Evolutionary conservation across 2,797 vertebrate genomes (phyloP).

Genomic region (Hippoglossus hippoglossus): DNA sequence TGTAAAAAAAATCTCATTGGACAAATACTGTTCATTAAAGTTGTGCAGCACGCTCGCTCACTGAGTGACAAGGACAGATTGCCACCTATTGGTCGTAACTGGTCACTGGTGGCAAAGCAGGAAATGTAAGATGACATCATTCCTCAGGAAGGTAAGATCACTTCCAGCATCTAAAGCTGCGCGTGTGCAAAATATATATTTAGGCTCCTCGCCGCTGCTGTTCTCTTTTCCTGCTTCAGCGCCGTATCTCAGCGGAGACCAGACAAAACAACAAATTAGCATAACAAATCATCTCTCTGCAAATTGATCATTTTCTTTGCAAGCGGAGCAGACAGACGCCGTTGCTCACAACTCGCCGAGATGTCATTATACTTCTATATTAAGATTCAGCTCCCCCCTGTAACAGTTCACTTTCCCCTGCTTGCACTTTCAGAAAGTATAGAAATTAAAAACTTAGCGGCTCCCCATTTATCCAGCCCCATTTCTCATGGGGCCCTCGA

Average conservation of each 20-base stretch:
- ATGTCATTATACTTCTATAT: slow-evolving; percentile 52
- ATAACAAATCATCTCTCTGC: slow-evolving; percentile 46
- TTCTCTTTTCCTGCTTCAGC: slow-evolving; percentile 37
- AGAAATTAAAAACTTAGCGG: slow-evolving; percentile 70
- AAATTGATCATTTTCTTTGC: slow-evolving; percentile 52
- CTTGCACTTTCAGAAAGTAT: slow-evolving; percentile 47
- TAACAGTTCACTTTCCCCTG: slow-evolving; percentile 19
- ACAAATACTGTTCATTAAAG: slow-evolving; percentile 48
- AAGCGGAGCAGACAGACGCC: slow-evolving; percentile 28
- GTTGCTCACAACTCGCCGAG: slow-evolving; percentile 29
- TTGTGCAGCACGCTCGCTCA: slow-evolving; percentile 44
- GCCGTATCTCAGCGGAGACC: slow-evolving; percentile 35
- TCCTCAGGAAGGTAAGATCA: slow-evolving; percentile 5
- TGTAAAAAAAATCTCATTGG: slow-evolving; percentile 56
- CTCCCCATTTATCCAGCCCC: slow-evolving; percentile 62
- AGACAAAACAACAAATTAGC: slow-evolving; percentile 47
- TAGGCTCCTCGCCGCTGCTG: background rate
- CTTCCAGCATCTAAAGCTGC: slow-evolving; percentile 3
- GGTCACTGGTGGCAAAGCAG: slow-evolving; percentile 46
- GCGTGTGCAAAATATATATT: background rate
- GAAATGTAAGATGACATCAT: slow-evolving; percentile 38
- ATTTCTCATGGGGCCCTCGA: slow-evolving; percentile 71
- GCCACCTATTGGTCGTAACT: slow-evolving; percentile 77
- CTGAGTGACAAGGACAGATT: slow-evolving; percentile 74
- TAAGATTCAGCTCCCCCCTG: slow-evolving; percentile 30